phyloP scores from a whole-genome alignment of 2,797 vertebrate species.

The Enteromius argenteus region DNA sequence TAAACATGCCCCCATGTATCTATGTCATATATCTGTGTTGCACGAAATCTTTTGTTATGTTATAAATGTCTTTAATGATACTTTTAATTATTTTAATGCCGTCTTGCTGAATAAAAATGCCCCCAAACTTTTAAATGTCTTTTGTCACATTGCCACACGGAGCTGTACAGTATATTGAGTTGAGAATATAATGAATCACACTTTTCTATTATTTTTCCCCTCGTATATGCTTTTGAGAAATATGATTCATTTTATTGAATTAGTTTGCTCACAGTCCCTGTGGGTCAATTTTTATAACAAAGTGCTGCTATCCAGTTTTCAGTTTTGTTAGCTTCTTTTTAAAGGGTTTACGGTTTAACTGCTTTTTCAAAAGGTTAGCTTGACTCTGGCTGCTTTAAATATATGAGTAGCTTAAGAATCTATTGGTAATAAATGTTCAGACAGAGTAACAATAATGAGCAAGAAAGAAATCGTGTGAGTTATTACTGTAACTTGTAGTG shows the following conservation, averaged over 20 bases:
- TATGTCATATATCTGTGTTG: not conserved
- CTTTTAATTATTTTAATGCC: not conserved
- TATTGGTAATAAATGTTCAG: not conserved
- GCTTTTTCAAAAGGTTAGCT: not conserved
- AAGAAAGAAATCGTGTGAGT: not conserved
- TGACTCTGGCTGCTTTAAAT: not conserved
- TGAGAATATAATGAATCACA: not conserved
- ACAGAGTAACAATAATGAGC: not conserved
- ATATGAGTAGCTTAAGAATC: not conserved
- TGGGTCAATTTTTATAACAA: not conserved
- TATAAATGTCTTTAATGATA: not conserved
- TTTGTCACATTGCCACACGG: not conserved
- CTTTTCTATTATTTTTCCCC: not conserved
- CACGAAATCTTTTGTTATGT: not conserved
- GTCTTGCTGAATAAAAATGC: not conserved
- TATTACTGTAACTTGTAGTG: not conserved
- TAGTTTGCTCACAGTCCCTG: not conserved
- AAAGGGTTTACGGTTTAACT: not conserved
- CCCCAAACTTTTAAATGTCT: not conserved
- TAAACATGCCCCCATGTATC: not conserved
- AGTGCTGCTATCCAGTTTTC: not conserved
- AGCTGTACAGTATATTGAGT: not conserved
- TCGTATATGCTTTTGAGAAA: not conserved
- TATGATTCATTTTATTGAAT: not conserved
- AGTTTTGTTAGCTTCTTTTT: not conserved